Evolutionary conservation across 2,888 invertebrate genomes (phyloP).

Genomic region (Cephus pulcher): DNA sequence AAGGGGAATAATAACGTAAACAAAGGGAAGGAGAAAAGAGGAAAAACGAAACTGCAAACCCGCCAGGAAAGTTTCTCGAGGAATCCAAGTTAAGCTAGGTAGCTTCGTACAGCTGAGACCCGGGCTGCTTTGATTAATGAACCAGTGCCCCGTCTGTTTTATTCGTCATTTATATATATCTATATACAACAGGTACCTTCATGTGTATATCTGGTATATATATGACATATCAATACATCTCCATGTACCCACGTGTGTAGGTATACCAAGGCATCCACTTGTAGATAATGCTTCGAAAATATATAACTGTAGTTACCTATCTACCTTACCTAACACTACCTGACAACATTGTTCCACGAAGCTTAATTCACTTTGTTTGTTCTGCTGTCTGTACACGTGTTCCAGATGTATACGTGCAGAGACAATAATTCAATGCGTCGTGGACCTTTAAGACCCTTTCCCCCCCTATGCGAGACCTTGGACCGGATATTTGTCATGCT

Average conservation of each 20-base stretch:
- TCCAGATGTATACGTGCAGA: slow-evolving; percentile 1
- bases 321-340: no score
- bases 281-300: no score
- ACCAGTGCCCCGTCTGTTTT: not conserved
- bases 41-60: no score
- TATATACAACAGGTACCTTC: not conserved
- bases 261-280: no score
- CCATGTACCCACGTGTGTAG: not conserved
- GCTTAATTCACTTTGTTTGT: not conserved
- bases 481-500: slow-evolving; percentile 29
- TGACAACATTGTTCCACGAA: no score
- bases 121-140: not conserved
- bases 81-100: not conserved
- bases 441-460: slow-evolving; percentile 13
- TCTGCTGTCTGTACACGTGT: not conserved
- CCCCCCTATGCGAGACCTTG: slow-evolving; percentile 6
- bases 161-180: no score
- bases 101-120: not conserved
- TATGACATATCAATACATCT: not conserved
- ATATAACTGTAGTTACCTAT: no score
- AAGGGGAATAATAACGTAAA: no score
- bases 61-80: not conserved
- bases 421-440: slow-evolving; percentile 13
- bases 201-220: no score
- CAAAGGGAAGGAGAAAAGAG: not conserved